Conservation (phyloP, 2,888 invertebrate species). For the Stenolophus ochropezus region DNA sequence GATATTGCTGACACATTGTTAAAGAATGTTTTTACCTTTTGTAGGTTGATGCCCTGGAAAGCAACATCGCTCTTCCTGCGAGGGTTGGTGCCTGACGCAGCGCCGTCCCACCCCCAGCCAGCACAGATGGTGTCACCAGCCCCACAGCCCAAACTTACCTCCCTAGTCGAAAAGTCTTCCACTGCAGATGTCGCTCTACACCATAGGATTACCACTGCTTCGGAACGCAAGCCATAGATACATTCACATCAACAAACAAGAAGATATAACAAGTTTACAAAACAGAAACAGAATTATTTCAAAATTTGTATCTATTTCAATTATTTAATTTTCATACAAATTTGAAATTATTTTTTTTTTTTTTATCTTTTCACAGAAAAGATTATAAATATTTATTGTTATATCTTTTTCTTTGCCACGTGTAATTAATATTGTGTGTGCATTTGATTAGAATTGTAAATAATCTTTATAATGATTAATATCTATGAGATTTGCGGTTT, state of each 20-base stretch:
- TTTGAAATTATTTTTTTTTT: too few species aligned
- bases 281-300: neutral
- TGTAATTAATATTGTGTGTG: neutral
- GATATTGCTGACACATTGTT: too few species aligned
- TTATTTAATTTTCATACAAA: too few species aligned
- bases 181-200: conserved; percentile 51
- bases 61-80: conserved; percentile 80
- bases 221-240: conserved; percentile 49
- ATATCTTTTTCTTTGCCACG: neutral
- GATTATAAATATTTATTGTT: neutral
- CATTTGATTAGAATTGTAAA: neutral
- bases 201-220: conserved; percentile 54
- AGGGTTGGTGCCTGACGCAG: conserved; percentile 81
- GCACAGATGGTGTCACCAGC: neutral
- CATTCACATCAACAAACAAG: neutral
- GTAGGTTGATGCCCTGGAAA: conserved; percentile 85
- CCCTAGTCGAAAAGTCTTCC: conserved; percentile 47
- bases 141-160: conserved; percentile 7
- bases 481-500: neutral
- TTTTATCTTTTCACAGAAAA: too few species aligned
- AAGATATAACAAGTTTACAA: neutral
- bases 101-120: conserved; percentile 71
- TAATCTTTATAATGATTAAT: neutral
- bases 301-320: neutral
- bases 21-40: too few species aligned